A percentile compares a stretch with the other conserved stretches of the same genome.
Conservation (phyloP, 92 coral and sea anemone genomes). For the Phenganax subtilis region DNA sequence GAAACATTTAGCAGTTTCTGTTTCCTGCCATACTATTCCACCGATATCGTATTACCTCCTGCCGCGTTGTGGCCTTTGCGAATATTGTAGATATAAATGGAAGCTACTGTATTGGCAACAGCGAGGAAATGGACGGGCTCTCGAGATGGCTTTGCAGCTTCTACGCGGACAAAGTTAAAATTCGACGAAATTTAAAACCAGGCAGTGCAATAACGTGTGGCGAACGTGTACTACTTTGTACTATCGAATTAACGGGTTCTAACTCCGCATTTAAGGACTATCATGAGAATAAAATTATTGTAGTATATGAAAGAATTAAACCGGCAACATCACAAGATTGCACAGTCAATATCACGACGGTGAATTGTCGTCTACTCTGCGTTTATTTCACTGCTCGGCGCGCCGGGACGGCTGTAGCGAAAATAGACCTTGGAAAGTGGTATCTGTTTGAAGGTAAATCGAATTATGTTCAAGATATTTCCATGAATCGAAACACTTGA, state of each 20-base stretch:
- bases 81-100: too few relatives aligned
- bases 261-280: not conserved
- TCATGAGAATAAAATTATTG: constrained; percentile 11
- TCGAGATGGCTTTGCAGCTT: constrained; percentile 12
- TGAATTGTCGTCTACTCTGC: not conserved
- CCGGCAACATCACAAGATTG: not conserved
- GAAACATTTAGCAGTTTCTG: too few relatives aligned
- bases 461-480: not conserved
- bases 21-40: too few relatives aligned
- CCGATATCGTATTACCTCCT: too few relatives aligned
- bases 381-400: not conserved
- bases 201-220: not conserved
- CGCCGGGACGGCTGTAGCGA: not conserved
- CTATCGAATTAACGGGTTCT: not conserved
- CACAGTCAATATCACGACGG: not conserved
- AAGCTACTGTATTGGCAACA: not conserved
- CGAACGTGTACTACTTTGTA: not conserved
- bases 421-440: constrained; percentile 8
- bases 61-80: too few relatives aligned
- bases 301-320: not conserved
- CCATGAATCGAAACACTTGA: not conserved
- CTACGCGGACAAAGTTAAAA: not conserved
- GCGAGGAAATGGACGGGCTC: not conserved
- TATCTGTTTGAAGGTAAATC: not conserved
- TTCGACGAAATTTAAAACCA: not conserved